Percentiles rank a stretch among this genome's conserved stretches.
Conservation (phyloP, 2,888 invertebrate species). For the Eustalomyia histrio region DNA sequence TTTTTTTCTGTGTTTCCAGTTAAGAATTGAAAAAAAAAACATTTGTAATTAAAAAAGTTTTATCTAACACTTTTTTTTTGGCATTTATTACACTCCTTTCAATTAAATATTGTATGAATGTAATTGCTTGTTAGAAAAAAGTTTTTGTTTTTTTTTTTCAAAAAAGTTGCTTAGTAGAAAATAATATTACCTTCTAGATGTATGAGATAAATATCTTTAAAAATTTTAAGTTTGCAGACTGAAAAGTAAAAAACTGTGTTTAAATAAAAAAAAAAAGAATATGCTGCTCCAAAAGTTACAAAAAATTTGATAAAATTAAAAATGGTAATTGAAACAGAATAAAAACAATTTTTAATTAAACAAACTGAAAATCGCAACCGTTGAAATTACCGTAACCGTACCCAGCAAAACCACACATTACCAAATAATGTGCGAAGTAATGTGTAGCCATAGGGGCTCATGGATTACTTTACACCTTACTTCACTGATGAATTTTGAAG, state of each 20-base stretch:
- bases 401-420: no score
- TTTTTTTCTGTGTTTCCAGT: background rate
- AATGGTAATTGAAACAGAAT: no score
- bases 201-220: background rate
- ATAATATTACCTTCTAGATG: background rate
- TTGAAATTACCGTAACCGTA: no score
- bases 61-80: slow-evolving; percentile 4
- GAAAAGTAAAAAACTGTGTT: background rate
- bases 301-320: no score
- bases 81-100: background rate
- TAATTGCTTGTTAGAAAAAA: slow-evolving; percentile 4
- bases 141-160: no score
- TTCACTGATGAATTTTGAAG: no score
- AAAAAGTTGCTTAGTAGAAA: background rate
- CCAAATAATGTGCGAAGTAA: no score
- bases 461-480: no score
- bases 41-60: slow-evolving; percentile 1
- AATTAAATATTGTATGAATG: slow-evolving; percentile 4
- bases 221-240: background rate
- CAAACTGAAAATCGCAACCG: no score
- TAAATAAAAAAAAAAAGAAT: background rate
- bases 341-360: no score
- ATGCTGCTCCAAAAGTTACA: no score
- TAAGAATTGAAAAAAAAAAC: background rate
- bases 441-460: no score